A percentile compares a stretch with the other conserved stretches of the same genome.
Evolutionary conservation across 2,113 vertebrate species (phyloP).

Genomic region (Tauraco erythrolophus): DNA sequence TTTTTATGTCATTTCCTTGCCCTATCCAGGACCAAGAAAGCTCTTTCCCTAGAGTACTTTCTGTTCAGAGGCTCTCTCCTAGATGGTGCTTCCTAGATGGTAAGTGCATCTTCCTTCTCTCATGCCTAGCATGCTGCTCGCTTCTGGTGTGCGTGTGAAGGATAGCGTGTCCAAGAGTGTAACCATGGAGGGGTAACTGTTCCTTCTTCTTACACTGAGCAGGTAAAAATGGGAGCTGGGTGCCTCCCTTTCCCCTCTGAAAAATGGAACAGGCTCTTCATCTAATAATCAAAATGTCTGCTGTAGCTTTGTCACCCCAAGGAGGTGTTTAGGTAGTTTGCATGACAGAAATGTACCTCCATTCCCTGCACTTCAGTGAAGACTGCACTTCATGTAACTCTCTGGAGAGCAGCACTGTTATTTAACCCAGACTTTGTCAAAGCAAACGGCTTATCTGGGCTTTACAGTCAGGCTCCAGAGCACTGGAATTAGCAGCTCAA

Average conservation of each 20-base stretch:
- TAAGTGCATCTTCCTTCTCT: slow-evolving; percentile 76
- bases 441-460: background rate
- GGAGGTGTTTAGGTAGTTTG: background rate
- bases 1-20: background rate
- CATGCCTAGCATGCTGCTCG: background rate
- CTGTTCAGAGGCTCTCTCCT: slow-evolving; percentile 89
- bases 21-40: slow-evolving; percentile 84
- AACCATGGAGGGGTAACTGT: background rate
- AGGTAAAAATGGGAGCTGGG: background rate
- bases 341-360: background rate
- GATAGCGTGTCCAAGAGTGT: no score
- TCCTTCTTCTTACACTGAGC: background rate
- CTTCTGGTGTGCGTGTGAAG: background rate
- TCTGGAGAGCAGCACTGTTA: background rate
- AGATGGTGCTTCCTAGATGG: slow-evolving; percentile 99
- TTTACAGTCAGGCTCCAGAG: background rate
- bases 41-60: slow-evolving; percentile 83
- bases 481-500: slow-evolving; percentile 4
- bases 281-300: background rate
- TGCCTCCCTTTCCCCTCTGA: background rate
- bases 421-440: background rate
- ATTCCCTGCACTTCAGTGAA: background rate
- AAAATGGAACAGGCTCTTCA: background rate
- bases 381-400: background rate
- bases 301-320: background rate